Evolutionary conservation across 2,888 invertebrate species (phyloP).

Genomic region (Megamerina dolium): DNA sequence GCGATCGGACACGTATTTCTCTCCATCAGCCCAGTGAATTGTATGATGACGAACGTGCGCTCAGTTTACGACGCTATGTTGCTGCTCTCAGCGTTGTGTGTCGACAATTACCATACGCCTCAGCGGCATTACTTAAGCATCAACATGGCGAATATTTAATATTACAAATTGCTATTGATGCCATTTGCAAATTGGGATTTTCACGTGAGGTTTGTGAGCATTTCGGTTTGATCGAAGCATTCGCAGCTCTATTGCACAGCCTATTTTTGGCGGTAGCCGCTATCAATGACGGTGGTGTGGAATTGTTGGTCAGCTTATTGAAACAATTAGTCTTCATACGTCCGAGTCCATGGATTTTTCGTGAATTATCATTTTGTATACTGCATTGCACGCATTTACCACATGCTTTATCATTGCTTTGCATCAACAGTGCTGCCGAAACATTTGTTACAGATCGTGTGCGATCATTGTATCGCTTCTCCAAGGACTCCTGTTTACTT

Average conservation of each 20-base stretch:
- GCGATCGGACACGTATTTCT: conserved; percentile 11
- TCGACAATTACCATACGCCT: conserved; percentile 22
- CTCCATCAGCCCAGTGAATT: conserved; percentile 29
- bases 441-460: conserved; percentile 35
- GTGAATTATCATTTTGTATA: conserved; percentile 31
- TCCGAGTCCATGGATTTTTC: conserved; percentile 39
- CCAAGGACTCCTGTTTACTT: conserved; percentile 37
- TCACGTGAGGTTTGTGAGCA: conserved; percentile 38
- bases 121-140: conserved; percentile 23
- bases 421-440: conserved; percentile 28
- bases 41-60: conserved; percentile 30
- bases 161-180: conserved; percentile 35
- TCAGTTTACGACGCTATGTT: conserved; percentile 38
- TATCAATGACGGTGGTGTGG: conserved; percentile 6
- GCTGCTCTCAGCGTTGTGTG: conserved; percentile 36
- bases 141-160: conserved; percentile 32
- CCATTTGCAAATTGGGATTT: conserved; percentile 36
- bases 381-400: conserved; percentile 23
- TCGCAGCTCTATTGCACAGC: conserved; percentile 29
- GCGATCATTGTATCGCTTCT: conserved; percentile 35
- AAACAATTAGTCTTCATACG: conserved; percentile 40
- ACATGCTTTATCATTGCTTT: conserved; percentile 24
- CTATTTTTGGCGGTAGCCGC: conserved; percentile 20
- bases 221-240: conserved; percentile 38
- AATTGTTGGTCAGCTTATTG: conserved; percentile 32